These are phyloP conservation scores for Nasonovia ribisnigri DNA, from an alignment of 2,888 invertebrate species.

Conservation along the genomic window DNA sequence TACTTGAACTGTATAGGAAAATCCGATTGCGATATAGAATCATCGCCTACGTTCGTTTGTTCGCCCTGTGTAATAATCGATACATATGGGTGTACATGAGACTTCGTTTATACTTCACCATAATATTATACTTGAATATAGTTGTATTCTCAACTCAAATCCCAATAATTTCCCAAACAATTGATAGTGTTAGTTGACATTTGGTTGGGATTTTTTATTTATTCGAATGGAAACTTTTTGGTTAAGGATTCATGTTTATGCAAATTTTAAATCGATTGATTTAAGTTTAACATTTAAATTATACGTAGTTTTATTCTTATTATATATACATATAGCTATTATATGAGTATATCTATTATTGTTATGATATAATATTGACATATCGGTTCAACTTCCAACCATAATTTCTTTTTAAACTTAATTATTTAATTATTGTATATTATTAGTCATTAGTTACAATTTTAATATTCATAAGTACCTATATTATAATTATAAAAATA, in stretches of 20 bases:
- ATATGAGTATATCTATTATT: background rate
- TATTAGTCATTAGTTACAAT: background rate
- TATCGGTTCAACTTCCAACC: background rate
- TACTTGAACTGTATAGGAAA: background rate
- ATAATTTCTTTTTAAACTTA: background rate
- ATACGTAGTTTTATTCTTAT: background rate
- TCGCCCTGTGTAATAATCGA: constrained; percentile 19
- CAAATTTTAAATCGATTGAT: background rate
- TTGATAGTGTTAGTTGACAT: background rate
- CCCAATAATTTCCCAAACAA: background rate
- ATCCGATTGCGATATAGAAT: background rate
- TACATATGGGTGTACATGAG: background rate
- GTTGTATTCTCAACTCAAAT: background rate
- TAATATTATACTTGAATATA: background rate
- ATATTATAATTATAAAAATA: background rate
- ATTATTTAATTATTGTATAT: background rate
- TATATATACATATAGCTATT: background rate
- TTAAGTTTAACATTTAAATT: background rate
- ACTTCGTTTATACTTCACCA: background rate
- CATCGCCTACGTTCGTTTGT: background rate
- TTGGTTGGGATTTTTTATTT: background rate
- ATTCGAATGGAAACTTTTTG: background rate
- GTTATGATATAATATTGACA: background rate
- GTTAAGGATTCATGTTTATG: background rate
- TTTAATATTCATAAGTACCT: background rate